Conservation (phyloP, 1,140 invertebrate genomes). For the Bombus pyrosoma region DNA sequence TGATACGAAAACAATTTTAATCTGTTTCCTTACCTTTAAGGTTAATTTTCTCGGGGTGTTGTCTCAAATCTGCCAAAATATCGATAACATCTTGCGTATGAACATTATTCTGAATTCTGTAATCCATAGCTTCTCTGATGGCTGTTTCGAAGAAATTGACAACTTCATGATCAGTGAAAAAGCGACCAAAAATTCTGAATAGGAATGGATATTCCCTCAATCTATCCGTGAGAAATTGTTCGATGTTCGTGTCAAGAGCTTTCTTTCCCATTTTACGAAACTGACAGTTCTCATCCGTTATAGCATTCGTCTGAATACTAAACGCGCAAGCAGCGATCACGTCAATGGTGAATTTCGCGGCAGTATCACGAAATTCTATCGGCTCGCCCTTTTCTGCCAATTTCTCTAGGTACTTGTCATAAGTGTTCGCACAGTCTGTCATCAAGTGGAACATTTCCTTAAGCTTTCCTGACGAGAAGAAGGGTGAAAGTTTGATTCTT, state of each 20-base stretch:
- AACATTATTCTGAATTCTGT: constrained; percentile 81
- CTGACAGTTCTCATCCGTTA: constrained; percentile 80
- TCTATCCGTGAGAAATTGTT: constrained; percentile 43
- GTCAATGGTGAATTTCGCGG: constrained; percentile 82
- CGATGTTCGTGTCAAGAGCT: constrained; percentile 47
- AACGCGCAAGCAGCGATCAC: constrained; percentile 83
- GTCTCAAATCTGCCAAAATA: constrained; percentile 82
- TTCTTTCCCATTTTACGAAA: constrained; percentile 76
- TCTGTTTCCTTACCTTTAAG: constrained; percentile 25
- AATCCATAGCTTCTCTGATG: constrained; percentile 78
- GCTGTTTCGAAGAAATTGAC: constrained; percentile 80
- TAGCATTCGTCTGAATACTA: constrained; percentile 82
- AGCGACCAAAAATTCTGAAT: constrained; percentile 55
- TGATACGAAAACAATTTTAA: too few species aligned
- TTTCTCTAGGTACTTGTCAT: constrained; percentile 63
- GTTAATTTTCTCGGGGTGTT: constrained; percentile 71
- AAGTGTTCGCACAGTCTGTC: constrained; percentile 74
- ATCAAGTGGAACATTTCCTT: constrained; percentile 71
- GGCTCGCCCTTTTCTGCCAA: constrained; percentile 66
- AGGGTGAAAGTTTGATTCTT: constrained; percentile 34
- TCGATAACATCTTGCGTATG: constrained; percentile 84
- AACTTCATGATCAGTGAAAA: constrained; percentile 71
- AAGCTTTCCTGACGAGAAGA: constrained; percentile 59
- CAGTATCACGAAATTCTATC: constrained; percentile 81
- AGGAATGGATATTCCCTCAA: constrained; percentile 66